Evolutionary conservation across 1,140 invertebrate genomes (phyloP), one percentile per base, ranked within the genome.

Genomic region (Diorhabda carinulata): DNA sequence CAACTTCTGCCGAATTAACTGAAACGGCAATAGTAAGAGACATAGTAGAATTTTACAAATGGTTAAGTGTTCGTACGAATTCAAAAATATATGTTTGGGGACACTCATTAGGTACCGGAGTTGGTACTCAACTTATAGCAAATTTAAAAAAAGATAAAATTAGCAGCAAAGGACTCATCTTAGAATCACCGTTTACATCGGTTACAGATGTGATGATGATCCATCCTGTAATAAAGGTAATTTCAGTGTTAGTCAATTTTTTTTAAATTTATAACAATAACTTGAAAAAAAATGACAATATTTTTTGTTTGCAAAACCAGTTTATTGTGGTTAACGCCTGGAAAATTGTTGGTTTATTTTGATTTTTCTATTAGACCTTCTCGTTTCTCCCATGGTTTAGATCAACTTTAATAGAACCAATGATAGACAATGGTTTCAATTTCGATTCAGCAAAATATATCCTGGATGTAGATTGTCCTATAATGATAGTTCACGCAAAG

Each of bases 161-260:
- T 80, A 85, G 45, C 78, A 88, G 90, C 1, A 79, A 84, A 40
- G 93, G 90, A 6, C 77, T 97, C 0, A 85, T 97, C 64, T 82
- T 97, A 6, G 95, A 97, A 82, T 87, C 93, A 52, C 94, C 95
- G 10, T 97, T 97, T 79, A 95, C 92, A 74, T 94, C 91, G 78
- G 87, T 96, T 47, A 82, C 85, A n/a, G 92, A 96, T 77, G 94
- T 94, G 81, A 87, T 95, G 57, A 81, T 84, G 40, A 82, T 87
- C 70, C 91, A 95, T 85, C 92, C 92, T 47, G 86, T 96, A 70
- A 81, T 90, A 59, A 83, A 86, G 79, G 90, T 92, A 81, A 25
- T 25, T 25, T 25, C 25, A 25, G 1, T 25, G 25, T 25, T 25
- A 25, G 25, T 25, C 25, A 0, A 25, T 25, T 25, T 25, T 25